phyloP scores from a whole-genome alignment of 2,797 vertebrate species.

The Pseudochromis fuscus region DNA sequence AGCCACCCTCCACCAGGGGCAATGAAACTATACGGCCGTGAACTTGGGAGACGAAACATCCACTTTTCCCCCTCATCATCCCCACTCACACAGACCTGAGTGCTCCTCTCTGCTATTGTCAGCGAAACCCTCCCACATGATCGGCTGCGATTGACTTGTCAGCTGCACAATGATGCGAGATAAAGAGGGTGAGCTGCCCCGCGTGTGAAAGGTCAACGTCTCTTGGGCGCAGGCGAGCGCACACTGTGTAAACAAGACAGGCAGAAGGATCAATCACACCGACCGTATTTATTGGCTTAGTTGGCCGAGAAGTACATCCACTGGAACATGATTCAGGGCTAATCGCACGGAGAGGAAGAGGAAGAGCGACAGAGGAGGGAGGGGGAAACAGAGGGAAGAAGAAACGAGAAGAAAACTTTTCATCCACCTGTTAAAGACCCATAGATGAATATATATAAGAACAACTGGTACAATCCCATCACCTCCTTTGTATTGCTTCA shows the following conservation, averaged over 20 bases:
- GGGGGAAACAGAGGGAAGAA: background rate
- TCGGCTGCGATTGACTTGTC: constrained; percentile 63
- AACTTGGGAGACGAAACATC: constrained; percentile 71
- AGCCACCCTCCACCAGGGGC: constrained; percentile 52
- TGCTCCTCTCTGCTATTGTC: constrained; percentile 31
- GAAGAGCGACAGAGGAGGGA: background rate
- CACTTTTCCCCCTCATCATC: constrained; percentile 19
- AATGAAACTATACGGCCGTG: constrained; percentile 70
- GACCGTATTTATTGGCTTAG: constrained; percentile 65
- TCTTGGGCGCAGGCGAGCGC: constrained; percentile 59
- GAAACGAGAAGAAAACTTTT: constrained; percentile 4
- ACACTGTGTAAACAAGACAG: constrained; percentile 75
- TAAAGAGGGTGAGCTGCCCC: constrained; percentile 69
- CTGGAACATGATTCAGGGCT: constrained; percentile 45
- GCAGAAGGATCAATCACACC: constrained; percentile 67
- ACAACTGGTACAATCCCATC: background rate
- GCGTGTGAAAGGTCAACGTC: constrained; percentile 78
- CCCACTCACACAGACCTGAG: constrained; percentile 15
- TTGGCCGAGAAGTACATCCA: constrained; percentile 39
- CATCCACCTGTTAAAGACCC: no score
- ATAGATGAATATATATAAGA: no score
- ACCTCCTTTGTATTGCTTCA: no score
- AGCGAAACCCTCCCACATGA: constrained; percentile 41
- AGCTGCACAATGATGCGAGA: constrained; percentile 69
- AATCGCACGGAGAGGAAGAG: constrained; percentile 27